phyloP scores from a whole-genome alignment of 2,797 vertebrate genomes.

The Cuniculus paca region DNA sequence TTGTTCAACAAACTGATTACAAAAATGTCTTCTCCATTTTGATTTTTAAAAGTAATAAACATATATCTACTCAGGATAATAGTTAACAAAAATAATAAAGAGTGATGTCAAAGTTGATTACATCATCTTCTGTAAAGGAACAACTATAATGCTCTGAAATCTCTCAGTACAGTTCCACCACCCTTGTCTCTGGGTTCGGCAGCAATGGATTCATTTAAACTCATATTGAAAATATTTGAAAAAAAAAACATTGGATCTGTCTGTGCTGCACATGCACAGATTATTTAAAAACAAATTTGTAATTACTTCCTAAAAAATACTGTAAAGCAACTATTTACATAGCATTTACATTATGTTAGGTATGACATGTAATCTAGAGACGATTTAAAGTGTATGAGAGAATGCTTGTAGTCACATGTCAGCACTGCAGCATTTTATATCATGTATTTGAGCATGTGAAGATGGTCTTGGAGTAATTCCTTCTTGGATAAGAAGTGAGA shows the following conservation, averaged over 20 bases:
- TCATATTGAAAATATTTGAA: background rate
- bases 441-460: background rate
- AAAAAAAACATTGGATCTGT: background rate
- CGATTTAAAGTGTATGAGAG: background rate
- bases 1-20: background rate
- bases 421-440: background rate
- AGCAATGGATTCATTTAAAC: background rate
- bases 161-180: background rate
- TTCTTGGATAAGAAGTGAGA: background rate
- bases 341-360: background rate
- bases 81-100: conserved; percentile 26
- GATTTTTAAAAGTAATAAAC: background rate
- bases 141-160: background rate
- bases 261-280: background rate
- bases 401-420: background rate
- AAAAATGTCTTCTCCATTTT: background rate
- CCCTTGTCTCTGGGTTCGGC: background rate
- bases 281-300: background rate
- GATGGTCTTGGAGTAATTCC: background rate
- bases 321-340: background rate
- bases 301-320: background rate
- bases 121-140: background rate
- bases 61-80: background rate
- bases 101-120: background rate
- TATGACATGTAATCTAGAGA: background rate